Percentiles rank a stretch among this genome's conserved stretches.
phyloP scores from a whole-genome alignment of 2,888 invertebrate genomes.

The Orthonychiurus folsomi region DNA sequence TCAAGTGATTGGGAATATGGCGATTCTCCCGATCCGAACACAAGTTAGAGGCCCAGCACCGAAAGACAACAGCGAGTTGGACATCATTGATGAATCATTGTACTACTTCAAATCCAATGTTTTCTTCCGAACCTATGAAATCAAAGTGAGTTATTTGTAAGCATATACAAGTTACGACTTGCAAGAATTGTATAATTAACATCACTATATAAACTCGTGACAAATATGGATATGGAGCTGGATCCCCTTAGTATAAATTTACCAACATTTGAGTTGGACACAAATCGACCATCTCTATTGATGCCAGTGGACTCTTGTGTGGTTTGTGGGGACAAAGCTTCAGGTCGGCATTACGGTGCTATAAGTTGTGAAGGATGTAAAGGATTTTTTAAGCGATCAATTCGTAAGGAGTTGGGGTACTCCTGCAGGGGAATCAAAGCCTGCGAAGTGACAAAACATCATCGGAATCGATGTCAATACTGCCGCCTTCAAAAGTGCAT shows the following conservation, averaged over 20 bases:
- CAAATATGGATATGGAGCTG: too few relatives aligned
- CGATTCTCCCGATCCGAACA: constrained; percentile 81
- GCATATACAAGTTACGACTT: too few relatives aligned
- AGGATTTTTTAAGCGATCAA: constrained; percentile 95
- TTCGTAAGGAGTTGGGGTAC: constrained; percentile 92
- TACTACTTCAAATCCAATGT: constrained; percentile 98
- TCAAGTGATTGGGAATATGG: constrained; percentile 79
- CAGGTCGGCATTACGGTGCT: constrained; percentile 88
- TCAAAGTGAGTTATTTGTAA: constrained; percentile 70
- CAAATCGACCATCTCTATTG: constrained; percentile 45
- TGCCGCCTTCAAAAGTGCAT: constrained; percentile 96
- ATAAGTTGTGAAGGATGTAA: constrained; percentile 91
- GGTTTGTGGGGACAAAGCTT: constrained; percentile 91
- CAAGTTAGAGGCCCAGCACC: constrained; percentile 89
- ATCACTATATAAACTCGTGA: too few relatives aligned
- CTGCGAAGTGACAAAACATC: constrained; percentile 97
- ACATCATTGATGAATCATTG: constrained; percentile 95
- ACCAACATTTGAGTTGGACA: constrained; percentile 34
- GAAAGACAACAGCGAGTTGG: constrained; percentile 56
- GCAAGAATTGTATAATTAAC: too few relatives aligned
- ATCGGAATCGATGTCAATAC: constrained; percentile 96
- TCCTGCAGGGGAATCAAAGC: constrained; percentile 92
- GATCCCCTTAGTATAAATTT: too few relatives aligned
- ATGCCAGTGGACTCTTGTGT: constrained; percentile 77
- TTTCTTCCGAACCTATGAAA: constrained; percentile 97